Base-by-base conservation (phyloP, 2,113 vertebrate genomes). In the Lophius piscatorius region DNA sequence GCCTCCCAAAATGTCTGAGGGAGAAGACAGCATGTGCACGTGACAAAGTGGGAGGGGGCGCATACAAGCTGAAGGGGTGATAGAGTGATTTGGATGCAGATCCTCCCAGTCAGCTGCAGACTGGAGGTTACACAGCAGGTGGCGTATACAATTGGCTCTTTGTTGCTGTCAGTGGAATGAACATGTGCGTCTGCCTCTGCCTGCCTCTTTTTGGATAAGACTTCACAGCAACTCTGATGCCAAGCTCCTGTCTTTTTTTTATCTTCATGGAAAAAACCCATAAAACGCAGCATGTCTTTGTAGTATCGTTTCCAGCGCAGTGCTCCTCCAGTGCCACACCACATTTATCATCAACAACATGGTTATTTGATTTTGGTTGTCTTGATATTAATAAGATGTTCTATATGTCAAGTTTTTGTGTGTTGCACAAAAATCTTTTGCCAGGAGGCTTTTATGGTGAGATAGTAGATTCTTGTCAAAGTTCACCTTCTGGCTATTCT, bases 131-230 rank as follows among this genome's bases (percentile, higher is more conserved):
- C 58, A 66, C 86, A 65, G 77, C 87, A 91, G 88, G 88, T 90
- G 82, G 85, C 84, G 87, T 71, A 62, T 84, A 88, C 88, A 90
- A 86, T 87, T 78, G 79, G 69, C 74, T 87, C 87, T 90, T 88
- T 90, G 86, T 90, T 81, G 78, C 71, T 63, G 78, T 76, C 75
- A 52, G 78, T 77, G 77, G 73, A 86, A 72, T 54, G 67, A 82
- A 82, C 85, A 86, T 89, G 83, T 88, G 83, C 79, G 45, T 80
- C 72, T 71, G 74, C 70, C 52, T 81, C 60, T 49, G 74, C 72
- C 82, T 76, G 63, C 77, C 71, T 79, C 70, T 74, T 73, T 65
- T 56, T 62, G 54, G 42, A 68, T 71, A 61, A 65, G 63, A 47
- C 45, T 64, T 47, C 35, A 70, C 26, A 47, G 47, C 67, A 63